Evolutionary conservation across 2,888 invertebrate genomes (phyloP).

Genomic region (Macropis europaea): DNA sequence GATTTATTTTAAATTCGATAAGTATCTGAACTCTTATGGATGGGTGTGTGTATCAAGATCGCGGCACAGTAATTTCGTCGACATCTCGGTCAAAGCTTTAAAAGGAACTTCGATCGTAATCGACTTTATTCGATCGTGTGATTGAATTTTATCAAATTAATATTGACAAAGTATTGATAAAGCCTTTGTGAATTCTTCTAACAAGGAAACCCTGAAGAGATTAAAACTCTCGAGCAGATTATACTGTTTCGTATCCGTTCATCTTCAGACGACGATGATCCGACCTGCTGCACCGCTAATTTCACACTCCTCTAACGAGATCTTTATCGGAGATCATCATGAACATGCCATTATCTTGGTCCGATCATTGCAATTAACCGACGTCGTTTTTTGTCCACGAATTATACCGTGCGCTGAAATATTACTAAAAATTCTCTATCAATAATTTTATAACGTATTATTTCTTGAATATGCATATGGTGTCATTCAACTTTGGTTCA

Average conservation of each 20-base stretch:
- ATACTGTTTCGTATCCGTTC: background rate
- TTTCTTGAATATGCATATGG: background rate
- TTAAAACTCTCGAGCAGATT: constrained; percentile 47
- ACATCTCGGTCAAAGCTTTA: background rate
- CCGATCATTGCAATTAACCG: constrained; percentile 35
- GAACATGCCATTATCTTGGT: constrained; percentile 31
- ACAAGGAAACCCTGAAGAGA: background rate
- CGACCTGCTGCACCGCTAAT: constrained; percentile 25
- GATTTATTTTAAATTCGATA: too few relatives aligned
- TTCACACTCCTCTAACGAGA: constrained; percentile 50
- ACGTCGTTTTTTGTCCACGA: constrained; percentile 18
- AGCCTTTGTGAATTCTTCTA: background rate
- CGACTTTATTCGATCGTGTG: background rate
- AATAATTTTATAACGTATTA: constrained; percentile 3
- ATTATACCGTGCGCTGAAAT: background rate
- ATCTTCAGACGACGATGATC: constrained; percentile 7
- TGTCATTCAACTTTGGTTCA: too few relatives aligned
- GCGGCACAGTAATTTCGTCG: too few relatives aligned
- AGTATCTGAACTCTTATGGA: too few relatives aligned
- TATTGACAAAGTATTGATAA: constrained; percentile 24
- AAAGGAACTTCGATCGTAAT: background rate
- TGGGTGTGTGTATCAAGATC: too few relatives aligned
- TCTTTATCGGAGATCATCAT: constrained; percentile 38
- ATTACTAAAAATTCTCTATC: background rate
- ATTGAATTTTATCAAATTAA: constrained; percentile 12